Evolutionary conservation across 1,140 invertebrate genomes (phyloP), one percentile per base, ranked within the genome.

Genomic region (Zaprionus ghesquierei): DNA sequence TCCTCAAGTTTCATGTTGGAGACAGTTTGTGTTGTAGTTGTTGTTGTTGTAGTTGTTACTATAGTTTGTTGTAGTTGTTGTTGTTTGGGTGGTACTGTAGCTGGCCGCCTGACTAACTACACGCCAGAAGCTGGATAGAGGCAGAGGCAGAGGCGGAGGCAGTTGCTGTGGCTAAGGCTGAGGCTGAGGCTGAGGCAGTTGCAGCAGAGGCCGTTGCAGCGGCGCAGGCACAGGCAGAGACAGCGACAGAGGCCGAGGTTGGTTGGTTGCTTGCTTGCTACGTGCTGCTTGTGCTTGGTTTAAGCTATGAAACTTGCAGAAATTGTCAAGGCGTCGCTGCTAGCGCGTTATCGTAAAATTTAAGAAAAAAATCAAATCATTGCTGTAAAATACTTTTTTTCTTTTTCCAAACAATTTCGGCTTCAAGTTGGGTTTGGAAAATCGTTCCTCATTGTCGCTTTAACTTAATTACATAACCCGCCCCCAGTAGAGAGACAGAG

Each of bases 341-440:
- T 81, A 70, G 84, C 77, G 79, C 84, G 53, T 82, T 63, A 75
- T 71, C 31, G 59, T 80, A 59, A 76, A 81, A 89, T 78, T 89
- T 90, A 86, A 91, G 89, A 91, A 91, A 91, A 90, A 91, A 91
- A 91, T 91, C 89, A 91, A 91, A 91, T 91, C 89, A 91, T 91
- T 91, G 72, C 84, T 89, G 84, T 82, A 84, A 89, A 86, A 70
- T 46, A 18, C 22, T 20, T 18, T 13, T 50, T 50, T 50, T 9
- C 3, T 51, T 27, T 69, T 77, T 58, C 20, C 61, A 68, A 46
- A 69, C 59, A 68, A 54, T 38, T 31, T 29, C 27, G 58, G 58
- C 10, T 61, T 72, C 33, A 71, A 59, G 33, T 53, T 64, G 33
- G 29, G 62, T 46, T 23, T 69, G 41, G 35, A 63, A 54, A 63